Base-by-base conservation (phyloP, 2,797 vertebrate species). In the Crenichthys baileyi region DNA sequence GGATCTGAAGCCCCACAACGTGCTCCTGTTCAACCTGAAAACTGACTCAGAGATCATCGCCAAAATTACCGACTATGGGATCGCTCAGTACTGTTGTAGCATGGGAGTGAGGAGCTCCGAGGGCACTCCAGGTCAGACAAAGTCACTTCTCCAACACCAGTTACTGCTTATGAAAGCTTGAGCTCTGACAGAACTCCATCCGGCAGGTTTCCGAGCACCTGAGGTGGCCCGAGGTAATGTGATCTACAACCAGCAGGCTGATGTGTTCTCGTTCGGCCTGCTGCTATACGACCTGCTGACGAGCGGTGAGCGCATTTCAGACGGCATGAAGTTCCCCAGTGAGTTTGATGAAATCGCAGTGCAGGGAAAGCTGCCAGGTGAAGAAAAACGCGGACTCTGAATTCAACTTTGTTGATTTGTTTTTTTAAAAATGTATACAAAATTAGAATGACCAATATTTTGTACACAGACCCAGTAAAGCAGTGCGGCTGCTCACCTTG, bases 51-150 rank as follows among this genome's bases (percentile, higher is more conserved):
- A 97, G 75, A 89, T 98, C 83, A 97, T 99, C 67, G 98, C 98
- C 58, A 99, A 99, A 93, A 98, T 99, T 84, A 97, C 98, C 0
- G 98, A 99, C 93, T 99, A 98, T 0, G 98, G 98, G 76, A 98
- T 99, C 73, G 96, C 98, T 53, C 98, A 99, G 92, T 98, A 99
- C 93, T 99, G 98, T 89, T 98, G 98, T 91, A 95, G 97, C 86
- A 98, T 99, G 97, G 98, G 98, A 0, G 98, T 99, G 78, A 95
- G 97, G 87, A 99, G 97, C 4, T 97, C 97, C 0, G 98, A 99
- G 90, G 98, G 98, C n/a, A 99, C 98, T 0, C 97, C 98, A 92
- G 98, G 98, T 99, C 2, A 63, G 85, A 22, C 41, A 4, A 3
- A n/a, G 4, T 15, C 1, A 22, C 58, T 18, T 24, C 36, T 44